Conservation (phyloP, 2,797 vertebrate species). For the Enteromius thamalakanensis region DNA sequence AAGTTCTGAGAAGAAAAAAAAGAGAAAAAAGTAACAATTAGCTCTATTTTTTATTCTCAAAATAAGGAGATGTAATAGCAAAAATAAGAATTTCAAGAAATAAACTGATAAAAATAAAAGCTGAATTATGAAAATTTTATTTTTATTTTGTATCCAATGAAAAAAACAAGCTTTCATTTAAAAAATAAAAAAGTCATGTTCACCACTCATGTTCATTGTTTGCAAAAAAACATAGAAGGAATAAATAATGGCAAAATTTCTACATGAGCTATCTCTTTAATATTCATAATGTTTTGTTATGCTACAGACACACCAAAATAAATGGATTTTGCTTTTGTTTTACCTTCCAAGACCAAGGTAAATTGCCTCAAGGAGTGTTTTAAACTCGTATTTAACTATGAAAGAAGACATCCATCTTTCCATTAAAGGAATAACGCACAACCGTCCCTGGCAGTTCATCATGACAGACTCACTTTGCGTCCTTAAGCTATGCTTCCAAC, state of each 20-base stretch:
- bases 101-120: background rate
- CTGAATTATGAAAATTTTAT: background rate
- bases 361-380: conserved; percentile 36
- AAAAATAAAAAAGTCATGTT: background rate
- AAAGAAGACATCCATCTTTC: conserved; percentile 43
- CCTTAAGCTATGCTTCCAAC: conserved; percentile 39
- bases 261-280: background rate
- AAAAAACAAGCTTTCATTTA: background rate
- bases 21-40: background rate
- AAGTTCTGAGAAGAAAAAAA: background rate
- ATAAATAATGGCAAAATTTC: background rate
- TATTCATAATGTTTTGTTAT: background rate
- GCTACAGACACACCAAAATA: background rate
- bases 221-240: background rate
- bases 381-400: conserved; percentile 21
- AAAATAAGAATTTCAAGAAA: background rate
- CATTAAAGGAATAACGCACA: conserved; percentile 25
- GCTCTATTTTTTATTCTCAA: background rate
- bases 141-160: background rate
- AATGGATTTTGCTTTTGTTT: conserved; percentile 9
- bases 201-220: background rate
- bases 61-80: background rate
- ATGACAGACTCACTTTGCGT: conserved; percentile 16
- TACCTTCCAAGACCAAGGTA: conserved; percentile 35
- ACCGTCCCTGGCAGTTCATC: conserved; percentile 40